Conservation (phyloP, 2,797 vertebrate species). For the Knipowitschia caucasica region DNA sequence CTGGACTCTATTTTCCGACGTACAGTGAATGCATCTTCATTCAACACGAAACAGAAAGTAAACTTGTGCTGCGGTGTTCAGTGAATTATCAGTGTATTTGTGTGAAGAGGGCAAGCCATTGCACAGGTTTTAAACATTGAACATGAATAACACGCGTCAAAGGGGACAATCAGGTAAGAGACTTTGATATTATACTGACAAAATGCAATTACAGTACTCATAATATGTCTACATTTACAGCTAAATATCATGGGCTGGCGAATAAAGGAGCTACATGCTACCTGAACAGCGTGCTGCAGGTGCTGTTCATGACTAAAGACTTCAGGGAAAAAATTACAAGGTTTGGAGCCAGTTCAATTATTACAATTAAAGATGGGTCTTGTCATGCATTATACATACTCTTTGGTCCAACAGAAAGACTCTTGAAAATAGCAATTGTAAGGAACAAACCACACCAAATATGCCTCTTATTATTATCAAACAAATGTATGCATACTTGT, state of each 20-base stretch:
- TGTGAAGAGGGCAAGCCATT: no score
- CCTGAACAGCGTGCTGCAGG: conserved; percentile 70
- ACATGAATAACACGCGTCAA: background rate
- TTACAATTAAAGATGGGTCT: background rate
- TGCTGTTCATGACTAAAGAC: conserved; percentile 65
- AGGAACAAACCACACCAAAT: no score
- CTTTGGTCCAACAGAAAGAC: no score
- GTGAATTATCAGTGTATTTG: no score
- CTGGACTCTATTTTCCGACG: background rate
- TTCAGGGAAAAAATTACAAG: conserved; percentile 54
- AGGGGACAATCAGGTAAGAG: background rate
- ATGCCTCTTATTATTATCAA: no score
- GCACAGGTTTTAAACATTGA: background rate
- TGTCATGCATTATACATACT: no score
- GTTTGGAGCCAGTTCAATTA: conserved; percentile 31
- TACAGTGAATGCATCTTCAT: background rate
- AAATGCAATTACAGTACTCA: no score
- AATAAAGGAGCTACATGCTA: conserved; percentile 72
- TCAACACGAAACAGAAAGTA: background rate
- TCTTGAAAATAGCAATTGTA: no score
- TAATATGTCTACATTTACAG: background rate
- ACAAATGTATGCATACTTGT: no score
- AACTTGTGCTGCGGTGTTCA: no score
- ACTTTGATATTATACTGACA: no score
- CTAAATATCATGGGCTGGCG: conserved; percentile 40